Base-by-base conservation (phyloP, 2,888 invertebrate species). In the Drosophila affinis region DNA sequence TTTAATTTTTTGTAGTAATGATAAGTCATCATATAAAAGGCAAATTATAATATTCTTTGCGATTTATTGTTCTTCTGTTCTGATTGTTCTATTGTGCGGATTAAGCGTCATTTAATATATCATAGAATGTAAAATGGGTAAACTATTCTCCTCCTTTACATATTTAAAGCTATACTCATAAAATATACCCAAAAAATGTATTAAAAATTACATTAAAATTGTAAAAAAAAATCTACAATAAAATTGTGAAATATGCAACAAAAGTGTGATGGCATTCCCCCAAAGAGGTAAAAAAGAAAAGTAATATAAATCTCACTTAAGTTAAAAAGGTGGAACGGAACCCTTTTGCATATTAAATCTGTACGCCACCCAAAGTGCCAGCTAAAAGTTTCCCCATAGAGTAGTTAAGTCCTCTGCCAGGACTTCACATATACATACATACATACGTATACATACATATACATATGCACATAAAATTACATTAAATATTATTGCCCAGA, bases 401-500 rank as follows among this genome's bases (percentile, higher is more conserved):
- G 69, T 51, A 56, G 56, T 67, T 34, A 56, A 56, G 32, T 24
- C 45, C 32, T 17, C n/a, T 49, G 49, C 27, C 56, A 34, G 32
- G 12, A 62, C 6, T 12, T 3, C 12, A 18, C 39, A 12, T 24
- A 32, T 32, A n/a, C 32, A 32, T n/a, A 52, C 9, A 18, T 48
- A 39, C 2, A 2, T 18, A 18, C 18, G 2, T 18, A 18, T 2
- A 2, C 18, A 32, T n/a, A 52, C 9, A 18, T 48, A 39, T 9
- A 32, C 27, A 45, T 44, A 69, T 70, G 45, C 27, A 55, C 52
- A 49, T 56, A 51, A 57, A 79, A 72, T 69, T 71, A 78, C 61
- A 77, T 72, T 71, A 65, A 67, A 72, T 75, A 73, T 77, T 75
- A 68, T 63, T 62, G 57, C 49, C 27, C 44, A 24, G 27, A 27